A percentile compares a stretch with the other conserved stretches of the same genome.
These are phyloP conservation scores for Crepidodera aurea DNA, from an alignment of 2,888 invertebrate genomes.

Conservation along the genomic window DNA sequence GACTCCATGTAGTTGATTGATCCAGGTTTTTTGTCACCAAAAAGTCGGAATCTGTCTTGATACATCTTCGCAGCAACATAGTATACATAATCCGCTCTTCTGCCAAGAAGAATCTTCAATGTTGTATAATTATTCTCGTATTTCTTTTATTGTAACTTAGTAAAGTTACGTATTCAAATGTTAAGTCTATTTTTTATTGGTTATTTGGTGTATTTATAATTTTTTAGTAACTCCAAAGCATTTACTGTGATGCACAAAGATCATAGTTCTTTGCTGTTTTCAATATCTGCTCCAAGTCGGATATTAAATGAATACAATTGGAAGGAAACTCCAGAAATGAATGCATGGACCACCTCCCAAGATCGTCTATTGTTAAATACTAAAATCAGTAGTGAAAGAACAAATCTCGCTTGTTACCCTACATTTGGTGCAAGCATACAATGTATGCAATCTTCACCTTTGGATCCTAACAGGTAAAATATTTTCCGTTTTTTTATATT, in stretches of 20 bases:
- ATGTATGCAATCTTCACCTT: slow-evolving; percentile 69
- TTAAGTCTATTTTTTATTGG: too few species aligned
- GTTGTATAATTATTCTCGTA: too few species aligned
- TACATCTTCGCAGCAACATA: too few species aligned
- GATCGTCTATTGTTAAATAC: slow-evolving; percentile 69
- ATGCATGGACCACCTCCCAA: slow-evolving; percentile 69
- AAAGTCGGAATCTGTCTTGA: too few species aligned
- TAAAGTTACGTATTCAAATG: too few species aligned
- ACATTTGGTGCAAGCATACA: slow-evolving; percentile 74
- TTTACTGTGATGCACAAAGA: slow-evolving; percentile 59
- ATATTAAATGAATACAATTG: slow-evolving; percentile 46
- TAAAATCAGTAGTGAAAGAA: slow-evolving; percentile 56
- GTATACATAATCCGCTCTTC: too few species aligned
- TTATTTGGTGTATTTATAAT: too few species aligned
- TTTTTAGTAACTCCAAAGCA: slow-evolving; percentile 42
- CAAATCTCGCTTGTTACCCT: slow-evolving; percentile 60
- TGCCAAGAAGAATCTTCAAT: too few species aligned
- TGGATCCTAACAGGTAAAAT: slow-evolving; percentile 75
- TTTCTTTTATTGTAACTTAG: too few species aligned
- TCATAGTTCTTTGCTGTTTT: slow-evolving; percentile 69
- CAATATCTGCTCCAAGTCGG: slow-evolving; percentile 63
- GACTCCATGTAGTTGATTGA: too few species aligned
- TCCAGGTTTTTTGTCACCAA: too few species aligned
- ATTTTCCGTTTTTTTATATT: too few species aligned
- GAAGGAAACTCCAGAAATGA: slow-evolving; percentile 49